These are phyloP conservation scores for Eristalinus sepulchralis DNA, from an alignment of 2,888 invertebrate species.

Conservation along the genomic window DNA sequence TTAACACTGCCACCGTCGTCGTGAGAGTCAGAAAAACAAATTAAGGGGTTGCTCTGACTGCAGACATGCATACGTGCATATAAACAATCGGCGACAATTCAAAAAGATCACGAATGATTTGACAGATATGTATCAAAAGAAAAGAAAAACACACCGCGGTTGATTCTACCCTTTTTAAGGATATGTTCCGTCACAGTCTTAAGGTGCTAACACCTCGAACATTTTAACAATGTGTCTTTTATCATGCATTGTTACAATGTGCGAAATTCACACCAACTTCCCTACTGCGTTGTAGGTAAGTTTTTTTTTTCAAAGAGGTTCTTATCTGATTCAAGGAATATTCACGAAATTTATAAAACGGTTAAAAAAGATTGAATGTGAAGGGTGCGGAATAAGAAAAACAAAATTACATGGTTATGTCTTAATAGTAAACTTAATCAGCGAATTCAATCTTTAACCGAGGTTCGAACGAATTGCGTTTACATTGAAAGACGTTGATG, in stretches of 20 bases:
- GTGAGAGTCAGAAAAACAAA: slow-evolving; percentile 20
- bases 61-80: not conserved
- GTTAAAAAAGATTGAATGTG: slow-evolving; percentile 17
- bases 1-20: slow-evolving; percentile 53
- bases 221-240: slow-evolving; percentile 47
- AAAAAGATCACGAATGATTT: slow-evolving; percentile 49
- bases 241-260: slow-evolving; percentile 19
- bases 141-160: not conserved
- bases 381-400: not conserved
- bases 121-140: slow-evolving; percentile 31
- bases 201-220: slow-evolving; percentile 64
- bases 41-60: slow-evolving; percentile 52
- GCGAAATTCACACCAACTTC: slow-evolving; percentile 36
- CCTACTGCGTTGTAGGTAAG: slow-evolving; percentile 6
- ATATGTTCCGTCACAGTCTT: slow-evolving; percentile 21
- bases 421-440: not conserved
- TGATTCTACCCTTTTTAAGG: not conserved
- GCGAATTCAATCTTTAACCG: not conserved
- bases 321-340: slow-evolving; percentile 50
- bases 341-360: slow-evolving; percentile 1
- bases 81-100: slow-evolving; percentile 18
- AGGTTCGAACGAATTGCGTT: not conserved
- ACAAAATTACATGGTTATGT: not conserved
- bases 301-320: slow-evolving; percentile 18
- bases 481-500: too few relatives aligned